Base-by-base conservation (phyloP, 2,888 invertebrate species). In the Aphidoletes aphidimyza region DNA sequence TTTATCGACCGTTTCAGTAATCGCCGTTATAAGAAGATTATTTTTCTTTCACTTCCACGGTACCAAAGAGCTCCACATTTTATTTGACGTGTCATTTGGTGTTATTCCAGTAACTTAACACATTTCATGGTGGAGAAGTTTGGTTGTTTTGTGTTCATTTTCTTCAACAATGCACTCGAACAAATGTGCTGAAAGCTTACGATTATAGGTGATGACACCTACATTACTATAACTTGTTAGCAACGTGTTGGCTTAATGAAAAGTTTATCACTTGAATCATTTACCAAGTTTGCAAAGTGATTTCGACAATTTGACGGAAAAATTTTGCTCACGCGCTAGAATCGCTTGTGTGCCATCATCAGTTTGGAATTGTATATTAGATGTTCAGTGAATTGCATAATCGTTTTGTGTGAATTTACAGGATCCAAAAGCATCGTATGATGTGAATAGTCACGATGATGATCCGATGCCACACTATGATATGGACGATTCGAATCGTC, bases 381-480 rank as follows among this genome's bases (percentile, higher is more conserved):
- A n/a, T n/a, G n/a, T n/a, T n/a, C n/a, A n/a, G n/a, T n/a, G n/a
- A n/a, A n/a, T n/a, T n/a, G n/a, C n/a, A n/a, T n/a, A 45, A 45
- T 45, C 5, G 3, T 26, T 59, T 19, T 26, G n/a, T 83, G 14
- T 54, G 5, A 34, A 37, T 30, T 42, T 88, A 59, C 90, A 98
- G 97, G 98, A 99, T 90, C 95, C 96, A 0, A 92, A 95, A 90
- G 98, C 98, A 54, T 98, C 98, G 49, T 98, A 97, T 90, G 99
- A 99, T 91, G 98, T 99, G 78, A 99, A 99, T 89, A 96, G 95
- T 86, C 95, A 97, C 89, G 99, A 99, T 89, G 93, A 95, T 0
- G 98, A 99, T 90, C 99, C 99, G 0, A 97, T 97, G 93, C 99
- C 99, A 0, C 93, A 98, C 86, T 99, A 99, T 89, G 99, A 99